Percentiles rank a stretch among this genome's conserved stretches.
Evolutionary conservation across 2,888 invertebrate genomes (phyloP).

Genomic region (Bhutanitis thaidina): DNA sequence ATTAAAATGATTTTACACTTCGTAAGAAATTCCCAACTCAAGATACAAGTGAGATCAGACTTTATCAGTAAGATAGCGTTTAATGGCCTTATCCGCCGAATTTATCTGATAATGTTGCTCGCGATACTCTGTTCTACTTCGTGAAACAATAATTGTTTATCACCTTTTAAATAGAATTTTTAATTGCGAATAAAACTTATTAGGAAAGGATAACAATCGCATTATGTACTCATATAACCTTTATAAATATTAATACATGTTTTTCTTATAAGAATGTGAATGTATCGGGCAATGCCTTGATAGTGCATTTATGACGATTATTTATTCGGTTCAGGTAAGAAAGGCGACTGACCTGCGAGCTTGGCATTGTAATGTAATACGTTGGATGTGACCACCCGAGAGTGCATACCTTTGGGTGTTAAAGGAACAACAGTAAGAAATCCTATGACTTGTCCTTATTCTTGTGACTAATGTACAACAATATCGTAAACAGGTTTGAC

Average conservation of each 20-base stretch:
- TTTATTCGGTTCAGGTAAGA: conserved; percentile 27
- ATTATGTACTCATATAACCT: too few relatives aligned
- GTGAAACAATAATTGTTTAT: conserved; percentile 18
- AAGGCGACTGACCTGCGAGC: conserved; percentile 29
- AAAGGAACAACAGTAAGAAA: conserved; percentile 6
- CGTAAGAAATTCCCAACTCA: conserved; percentile 36
- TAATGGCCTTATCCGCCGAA: conserved; percentile 53
- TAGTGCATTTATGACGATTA: conserved; percentile 16
- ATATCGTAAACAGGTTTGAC: background rate
- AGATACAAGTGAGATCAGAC: conserved; percentile 47
- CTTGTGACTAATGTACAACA: background rate
- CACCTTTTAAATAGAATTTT: background rate
- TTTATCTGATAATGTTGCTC: conserved; percentile 54
- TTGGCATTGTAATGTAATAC: conserved; percentile 19
- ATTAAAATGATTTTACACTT: too few relatives aligned
- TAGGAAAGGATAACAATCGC: too few relatives aligned
- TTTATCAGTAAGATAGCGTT: conserved; percentile 61
- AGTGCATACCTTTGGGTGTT: conserved; percentile 5
- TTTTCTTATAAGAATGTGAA: background rate
- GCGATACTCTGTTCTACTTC: conserved; percentile 16
- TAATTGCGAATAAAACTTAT: background rate
- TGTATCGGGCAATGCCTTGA: background rate
- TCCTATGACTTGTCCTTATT: background rate
- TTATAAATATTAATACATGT: too few relatives aligned
- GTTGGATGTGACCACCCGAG: conserved; percentile 11